Evolutionary conservation across 2,888 invertebrate genomes (phyloP).

Genomic region (Diachrysia chrysitis): DNA sequence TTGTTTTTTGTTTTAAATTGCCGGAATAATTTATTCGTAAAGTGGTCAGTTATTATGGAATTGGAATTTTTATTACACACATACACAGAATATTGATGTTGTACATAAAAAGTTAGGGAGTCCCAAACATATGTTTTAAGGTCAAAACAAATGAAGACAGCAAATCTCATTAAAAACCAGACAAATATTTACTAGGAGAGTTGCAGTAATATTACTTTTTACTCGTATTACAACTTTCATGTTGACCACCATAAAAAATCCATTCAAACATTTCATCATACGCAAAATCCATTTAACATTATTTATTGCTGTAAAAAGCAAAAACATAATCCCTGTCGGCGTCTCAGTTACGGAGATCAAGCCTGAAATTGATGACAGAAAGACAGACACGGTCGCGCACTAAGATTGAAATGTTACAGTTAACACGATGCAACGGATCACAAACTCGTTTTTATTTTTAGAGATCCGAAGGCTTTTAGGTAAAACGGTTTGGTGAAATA

Average conservation of each 20-base stretch:
- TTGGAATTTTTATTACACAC: too few species aligned
- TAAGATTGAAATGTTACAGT: constrained; percentile 53
- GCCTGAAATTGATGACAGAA: constrained; percentile 58
- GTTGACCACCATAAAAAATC: not conserved
- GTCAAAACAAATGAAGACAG: too few species aligned
- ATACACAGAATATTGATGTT: too few species aligned
- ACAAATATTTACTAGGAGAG: not conserved
- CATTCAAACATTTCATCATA: constrained; percentile 3
- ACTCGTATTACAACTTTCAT: not conserved
- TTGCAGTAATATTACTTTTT: not conserved
- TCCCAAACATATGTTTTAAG: too few species aligned
- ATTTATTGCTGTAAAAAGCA: constrained; percentile 16
- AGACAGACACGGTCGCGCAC: constrained; percentile 28
- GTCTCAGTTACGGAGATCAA: constrained; percentile 34
- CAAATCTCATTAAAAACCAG: too few species aligned
- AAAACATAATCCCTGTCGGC: constrained; percentile 36
- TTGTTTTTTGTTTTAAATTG: too few species aligned
- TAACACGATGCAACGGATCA: constrained; percentile 44
- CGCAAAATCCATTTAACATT: constrained; percentile 15
- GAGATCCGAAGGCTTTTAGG: constrained; percentile 16
- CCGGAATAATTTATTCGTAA: too few species aligned
- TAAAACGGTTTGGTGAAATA: not conserved
- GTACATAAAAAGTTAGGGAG: too few species aligned
- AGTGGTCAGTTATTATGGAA: too few species aligned
- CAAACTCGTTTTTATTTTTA: constrained; percentile 21